Base-by-base conservation (phyloP, 35 echinoderm and acorn worm genomes). In the Stichopus chloronotus region DNA sequence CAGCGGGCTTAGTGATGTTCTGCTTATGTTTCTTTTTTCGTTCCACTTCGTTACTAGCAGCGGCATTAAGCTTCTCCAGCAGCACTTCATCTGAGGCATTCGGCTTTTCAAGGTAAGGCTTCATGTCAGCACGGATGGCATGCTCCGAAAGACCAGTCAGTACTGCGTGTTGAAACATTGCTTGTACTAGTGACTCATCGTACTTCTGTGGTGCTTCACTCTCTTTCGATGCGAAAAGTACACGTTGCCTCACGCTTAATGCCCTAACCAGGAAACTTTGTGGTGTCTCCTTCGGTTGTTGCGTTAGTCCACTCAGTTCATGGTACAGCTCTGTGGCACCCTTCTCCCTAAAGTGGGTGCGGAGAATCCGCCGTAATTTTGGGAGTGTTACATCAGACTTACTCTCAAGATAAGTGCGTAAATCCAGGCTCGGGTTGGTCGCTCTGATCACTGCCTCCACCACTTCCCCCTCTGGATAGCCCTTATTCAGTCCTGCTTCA, bases 391-490 rank as follows among this genome's bases (percentile, higher is more conserved):
- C 19, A 52, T 58, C 78, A 23, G 57, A 8, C n/a, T 55, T 43
- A 7, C 92, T 77, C 25, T 96, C 95, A 3, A 96, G 83, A 59
- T 92, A 92, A 54, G 89, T 84, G 1, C 90, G 0, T 6, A 96
- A 61, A 43, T 63, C 5, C 17, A 78, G 82, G 54, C 90, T 84
- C 9, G 90, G 90, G 3, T 58, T 19, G 19, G 78, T 76, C 5
- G 90, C 90, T 21, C 88, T 24, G 3, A 95, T 95, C 4, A 92
- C 83, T 53, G 90, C 94, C 55, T 95, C 94, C 80, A n/a, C n/a
- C n/a, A n/a, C n/a, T n/a, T n/a, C n/a, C n/a, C n/a, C n/a, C n/a
- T n/a, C n/a, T n/a, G n/a, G n/a, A n/a, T n/a, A n/a, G n/a, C n/a
- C n/a, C n/a, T n/a, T n/a, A n/a, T n/a, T n/a, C n/a, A n/a, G n/a